Base-by-base conservation (phyloP, 1,140 invertebrate genomes). In the Drosophila novamexicana region DNA sequence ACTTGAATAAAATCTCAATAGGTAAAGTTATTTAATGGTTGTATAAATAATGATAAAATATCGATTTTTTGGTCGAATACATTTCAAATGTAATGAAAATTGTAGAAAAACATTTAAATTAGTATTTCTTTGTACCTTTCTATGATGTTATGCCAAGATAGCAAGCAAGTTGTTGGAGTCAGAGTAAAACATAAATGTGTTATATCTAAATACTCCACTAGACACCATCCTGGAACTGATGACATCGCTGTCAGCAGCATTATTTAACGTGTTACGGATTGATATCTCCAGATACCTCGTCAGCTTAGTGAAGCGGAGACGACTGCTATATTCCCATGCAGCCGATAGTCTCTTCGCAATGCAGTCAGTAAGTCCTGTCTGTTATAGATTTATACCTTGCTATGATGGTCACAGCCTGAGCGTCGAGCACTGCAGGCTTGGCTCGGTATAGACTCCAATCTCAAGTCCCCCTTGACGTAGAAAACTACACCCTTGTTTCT, bases 401-500 rank as follows among this genome's bases (percentile, higher is more conserved):
- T 57, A 0, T 42, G 18, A n/a, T 42, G 54, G 56, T 58, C 56
- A 58, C 39, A 14, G 44, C 14, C 7, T 58, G 40, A 9, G 42
- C 40, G 16, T 59, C 42, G 4, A 59, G 12, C 42, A 59, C 57
- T 56, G 36, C 53, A 56, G 53, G 34, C 16, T 39, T 8, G 36
- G 14, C 18, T 39, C 34, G 12, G 29, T 14, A 14, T 18, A 56
- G 14, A 16, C 36, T 5, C 53, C 18, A 14, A 4, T 14, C 50
- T 53, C 50, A 53, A 53, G 39, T 10, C 42, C 57, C 57, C 7
- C 57, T 39, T 69, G 32, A 69, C 37, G 34, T 29, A 42, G 29
- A 29, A 16, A 18, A 40, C 66, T 22, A 53, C 39, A 5, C 49
- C 16, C 16, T 67, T 57, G 64, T 67, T 53, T 57, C 64, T 29